phyloP scores from a whole-genome alignment of 2,113 vertebrate genomes.

The Bettongia penicillata region DNA sequence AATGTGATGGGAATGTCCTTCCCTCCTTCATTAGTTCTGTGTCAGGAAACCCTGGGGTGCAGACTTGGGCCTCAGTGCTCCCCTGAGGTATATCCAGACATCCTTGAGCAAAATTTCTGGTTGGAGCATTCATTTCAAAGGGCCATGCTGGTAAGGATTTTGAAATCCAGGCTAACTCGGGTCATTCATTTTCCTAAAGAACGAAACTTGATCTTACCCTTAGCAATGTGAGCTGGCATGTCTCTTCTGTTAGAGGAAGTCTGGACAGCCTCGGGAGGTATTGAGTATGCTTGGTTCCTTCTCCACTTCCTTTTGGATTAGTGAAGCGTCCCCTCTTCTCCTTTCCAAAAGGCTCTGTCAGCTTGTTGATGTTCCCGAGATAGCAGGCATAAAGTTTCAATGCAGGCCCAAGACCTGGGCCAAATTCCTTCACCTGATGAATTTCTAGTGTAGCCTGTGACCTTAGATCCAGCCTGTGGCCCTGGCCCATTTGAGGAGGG shows the following conservation, averaged over 20 bases:
- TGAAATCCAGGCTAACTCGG: constrained; percentile 99
- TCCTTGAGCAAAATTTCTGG: not conserved
- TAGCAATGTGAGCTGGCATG: constrained; percentile 97
- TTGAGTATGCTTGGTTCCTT: constrained; percentile 98
- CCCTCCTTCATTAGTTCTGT: constrained; percentile 99
- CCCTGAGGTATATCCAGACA: constrained; percentile 82
- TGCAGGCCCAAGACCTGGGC: constrained; percentile 96
- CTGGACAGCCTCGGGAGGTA: constrained; percentile 97
- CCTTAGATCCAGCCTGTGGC: constrained; percentile 98
- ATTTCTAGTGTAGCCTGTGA: constrained; percentile 99
- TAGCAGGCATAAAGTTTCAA: constrained; percentile 99
- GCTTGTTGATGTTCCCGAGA: constrained; percentile 99
- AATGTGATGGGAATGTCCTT: constrained; percentile 94
- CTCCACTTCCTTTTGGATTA: constrained; percentile 99
- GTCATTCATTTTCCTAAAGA: constrained; percentile 99
- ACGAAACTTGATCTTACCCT: constrained; percentile 99
- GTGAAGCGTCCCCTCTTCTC: constrained; percentile 95
- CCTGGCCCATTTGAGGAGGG: constrained; percentile 97
- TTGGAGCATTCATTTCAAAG: not conserved
- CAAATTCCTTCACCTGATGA: constrained; percentile 99
- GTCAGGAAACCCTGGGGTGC: constrained; percentile 97
- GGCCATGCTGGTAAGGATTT: constrained; percentile 77
- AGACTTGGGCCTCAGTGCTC: constrained; percentile 97
- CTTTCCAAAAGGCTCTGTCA: constrained; percentile 97
- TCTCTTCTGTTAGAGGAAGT: constrained; percentile 96